These are phyloP conservation scores for Branchinecta lindahli DNA, from an alignment of 1,140 invertebrate species.

Conservation along the genomic window DNA sequence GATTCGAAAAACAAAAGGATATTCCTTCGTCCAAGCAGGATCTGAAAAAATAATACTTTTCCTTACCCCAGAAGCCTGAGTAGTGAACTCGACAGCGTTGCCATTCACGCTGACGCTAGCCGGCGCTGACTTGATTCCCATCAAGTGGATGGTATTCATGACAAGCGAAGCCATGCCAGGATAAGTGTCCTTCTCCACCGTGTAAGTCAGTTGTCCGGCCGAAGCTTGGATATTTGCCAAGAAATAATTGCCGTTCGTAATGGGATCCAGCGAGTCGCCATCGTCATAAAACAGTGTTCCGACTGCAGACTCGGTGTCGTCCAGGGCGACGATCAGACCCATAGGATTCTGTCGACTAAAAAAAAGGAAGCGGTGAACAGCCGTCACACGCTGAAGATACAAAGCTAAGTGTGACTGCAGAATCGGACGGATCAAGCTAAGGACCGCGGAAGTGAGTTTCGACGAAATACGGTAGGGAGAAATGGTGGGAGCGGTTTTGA, in stretches of 20 bases:
- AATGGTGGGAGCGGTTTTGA: too few species aligned
- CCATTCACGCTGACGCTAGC: constrained; percentile 19
- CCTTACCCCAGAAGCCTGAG: not conserved
- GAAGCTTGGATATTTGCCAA: not conserved
- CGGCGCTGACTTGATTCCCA: constrained; percentile 15
- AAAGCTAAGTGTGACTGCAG: too few species aligned
- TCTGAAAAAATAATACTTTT: too few species aligned
- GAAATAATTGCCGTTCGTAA: constrained; percentile 7
- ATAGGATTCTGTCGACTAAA: constrained; percentile 27
- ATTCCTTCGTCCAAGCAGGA: too few species aligned
- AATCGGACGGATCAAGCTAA: too few species aligned
- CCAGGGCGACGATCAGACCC: constrained; percentile 28
- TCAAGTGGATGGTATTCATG: constrained; percentile 16
- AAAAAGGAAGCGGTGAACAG: too few species aligned
- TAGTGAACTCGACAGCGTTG: not conserved
- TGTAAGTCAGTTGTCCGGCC: constrained; percentile 12
- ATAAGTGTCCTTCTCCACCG: constrained; percentile 20
- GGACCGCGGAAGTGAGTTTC: too few species aligned
- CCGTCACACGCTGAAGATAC: too few species aligned
- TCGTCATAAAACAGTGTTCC: constrained; percentile 32
- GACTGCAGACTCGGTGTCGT: constrained; percentile 24
- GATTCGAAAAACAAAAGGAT: too few species aligned
- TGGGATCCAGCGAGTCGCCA: constrained; percentile 26
- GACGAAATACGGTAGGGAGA: too few species aligned
- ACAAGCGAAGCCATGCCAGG: constrained; percentile 18